A percentile compares a stretch with the other conserved stretches of the same genome.
Conservation (phyloP, 2,888 invertebrate genomes). For the Dynastes maya region DNA sequence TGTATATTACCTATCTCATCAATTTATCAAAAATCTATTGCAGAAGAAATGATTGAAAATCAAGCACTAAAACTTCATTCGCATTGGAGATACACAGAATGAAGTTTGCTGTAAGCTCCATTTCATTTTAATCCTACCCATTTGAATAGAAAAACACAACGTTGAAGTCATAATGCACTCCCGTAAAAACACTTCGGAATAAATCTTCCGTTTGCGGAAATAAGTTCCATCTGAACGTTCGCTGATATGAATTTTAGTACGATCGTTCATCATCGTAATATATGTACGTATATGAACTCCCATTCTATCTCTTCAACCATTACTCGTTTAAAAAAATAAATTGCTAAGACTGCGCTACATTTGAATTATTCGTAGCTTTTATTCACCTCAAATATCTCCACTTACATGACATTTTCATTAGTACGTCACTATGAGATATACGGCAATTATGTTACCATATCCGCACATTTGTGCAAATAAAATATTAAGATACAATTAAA, state of each 20-base stretch:
- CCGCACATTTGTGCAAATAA: too few species aligned
- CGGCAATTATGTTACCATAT: too few species aligned
- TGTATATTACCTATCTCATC: too few species aligned
- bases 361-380: not conserved
- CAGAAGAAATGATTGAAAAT: too few species aligned
- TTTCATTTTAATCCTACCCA: too few species aligned
- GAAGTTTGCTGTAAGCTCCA: not conserved
- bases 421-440: not conserved
- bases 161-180: too few species aligned
- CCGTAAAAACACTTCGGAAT: not conserved
- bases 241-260: slow-evolving; percentile 26
- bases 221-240: slow-evolving; percentile 1
- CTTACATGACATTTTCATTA: not conserved
- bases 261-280: slow-evolving; percentile 16
- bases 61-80: too few species aligned
- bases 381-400: not conserved
- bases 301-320: slow-evolving; percentile 23
- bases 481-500: too few species aligned
- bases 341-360: not conserved
- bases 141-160: too few species aligned
- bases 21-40: too few species aligned
- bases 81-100: not conserved
- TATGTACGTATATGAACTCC: slow-evolving; percentile 10
- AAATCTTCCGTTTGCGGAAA: not conserved
- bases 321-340: slow-evolving; percentile 5